Conservation (phyloP, 2,888 invertebrate species). For the Drosophila nr. medialis region DNA sequence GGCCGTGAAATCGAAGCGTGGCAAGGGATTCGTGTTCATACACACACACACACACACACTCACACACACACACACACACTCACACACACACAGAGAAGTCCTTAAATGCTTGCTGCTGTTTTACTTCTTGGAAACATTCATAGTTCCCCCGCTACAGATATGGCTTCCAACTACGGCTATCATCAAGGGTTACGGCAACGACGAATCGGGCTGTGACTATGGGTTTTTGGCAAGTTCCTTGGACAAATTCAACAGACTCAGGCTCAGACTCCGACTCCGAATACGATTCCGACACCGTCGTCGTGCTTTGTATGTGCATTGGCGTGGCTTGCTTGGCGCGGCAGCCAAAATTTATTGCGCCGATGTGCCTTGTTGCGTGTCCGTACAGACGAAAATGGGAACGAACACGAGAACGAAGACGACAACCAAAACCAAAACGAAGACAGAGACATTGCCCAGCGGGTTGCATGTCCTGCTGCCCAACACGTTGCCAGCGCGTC, state of each 20-base stretch:
- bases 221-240: slow-evolving; percentile 48
- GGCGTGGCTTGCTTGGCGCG: slow-evolving; percentile 65
- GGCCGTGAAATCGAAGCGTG: slow-evolving; percentile 73
- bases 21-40: slow-evolving; percentile 35
- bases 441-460: slow-evolving; percentile 60
- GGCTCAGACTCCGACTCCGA: slow-evolving; percentile 37
- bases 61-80: slow-evolving; percentile 16
- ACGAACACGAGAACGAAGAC: slow-evolving; percentile 15
- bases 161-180: slow-evolving; percentile 6
- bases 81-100: slow-evolving; percentile 50
- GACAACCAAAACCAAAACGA: slow-evolving; percentile 20
- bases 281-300: neutral
- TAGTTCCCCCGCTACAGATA: slow-evolving; percentile 4
- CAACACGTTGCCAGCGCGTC: slow-evolving; percentile 23
- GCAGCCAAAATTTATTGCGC: slow-evolving; percentile 70
- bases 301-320: slow-evolving; percentile 42
- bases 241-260: slow-evolving; percentile 71
- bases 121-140: slow-evolving; percentile 23
- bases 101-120: slow-evolving; percentile 66
- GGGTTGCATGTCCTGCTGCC: slow-evolving; percentile 71
- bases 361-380: slow-evolving; percentile 57
- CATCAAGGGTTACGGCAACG: slow-evolving; percentile 22
- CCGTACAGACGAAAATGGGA: slow-evolving; percentile 21
- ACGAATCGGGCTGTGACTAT: slow-evolving; percentile 12
- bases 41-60: slow-evolving; percentile 23